Conservation (phyloP, 1,140 invertebrate genomes). For the Lepidotrigona ventralis region DNA sequence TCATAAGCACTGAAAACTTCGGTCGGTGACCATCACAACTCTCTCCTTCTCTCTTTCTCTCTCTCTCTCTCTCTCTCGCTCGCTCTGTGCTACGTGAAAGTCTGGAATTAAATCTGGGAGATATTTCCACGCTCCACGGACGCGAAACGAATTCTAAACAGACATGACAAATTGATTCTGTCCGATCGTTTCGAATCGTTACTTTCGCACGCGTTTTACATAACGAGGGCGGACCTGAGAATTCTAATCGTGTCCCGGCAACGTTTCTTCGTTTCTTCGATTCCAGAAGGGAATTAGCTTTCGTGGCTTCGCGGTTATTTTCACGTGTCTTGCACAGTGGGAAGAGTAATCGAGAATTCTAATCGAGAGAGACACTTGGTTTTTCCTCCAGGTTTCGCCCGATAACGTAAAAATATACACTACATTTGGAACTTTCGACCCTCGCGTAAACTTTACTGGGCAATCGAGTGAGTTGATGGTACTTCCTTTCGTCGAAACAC, state of each 20-base stretch:
- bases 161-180: background rate
- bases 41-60: no score
- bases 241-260: background rate
- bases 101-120: slow-evolving; percentile 34
- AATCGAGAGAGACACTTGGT: background rate
- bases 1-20: slow-evolving; percentile 20
- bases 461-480: background rate
- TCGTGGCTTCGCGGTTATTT: background rate
- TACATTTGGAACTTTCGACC: background rate
- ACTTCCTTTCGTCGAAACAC: background rate
- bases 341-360: background rate
- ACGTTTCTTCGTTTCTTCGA: background rate
- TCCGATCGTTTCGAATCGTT: background rate
- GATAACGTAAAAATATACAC: background rate
- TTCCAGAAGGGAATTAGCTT: no score
- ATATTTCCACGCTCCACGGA: background rate
- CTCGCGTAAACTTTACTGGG: background rate
- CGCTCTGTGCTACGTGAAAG: background rate
- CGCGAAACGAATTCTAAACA: background rate
- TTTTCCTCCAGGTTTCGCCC: background rate
- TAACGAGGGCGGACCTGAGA: background rate
- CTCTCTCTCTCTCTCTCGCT: no score
- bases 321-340: background rate
- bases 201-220: background rate
- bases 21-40: no score